These are phyloP conservation scores for Ictalurus punctatus DNA, from an alignment of 2,113 vertebrate species.

Conservation along the genomic window DNA sequence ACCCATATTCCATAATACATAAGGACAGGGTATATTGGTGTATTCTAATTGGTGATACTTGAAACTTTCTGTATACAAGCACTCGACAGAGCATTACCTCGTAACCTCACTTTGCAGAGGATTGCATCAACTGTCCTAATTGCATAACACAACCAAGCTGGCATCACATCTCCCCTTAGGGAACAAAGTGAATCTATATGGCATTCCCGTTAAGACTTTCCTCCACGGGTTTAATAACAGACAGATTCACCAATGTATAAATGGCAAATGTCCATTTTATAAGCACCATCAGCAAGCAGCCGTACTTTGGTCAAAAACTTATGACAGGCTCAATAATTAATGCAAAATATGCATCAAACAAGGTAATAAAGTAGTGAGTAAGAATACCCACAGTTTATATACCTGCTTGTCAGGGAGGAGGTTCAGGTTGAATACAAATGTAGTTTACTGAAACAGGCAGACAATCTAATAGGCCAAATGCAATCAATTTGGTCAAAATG, in stretches of 20 bases:
- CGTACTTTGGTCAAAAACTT: neutral
- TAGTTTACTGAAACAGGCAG: neutral
- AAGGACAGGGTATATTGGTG: neutral
- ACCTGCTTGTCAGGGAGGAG: neutral
- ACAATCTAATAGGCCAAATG: neutral
- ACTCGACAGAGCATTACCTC: neutral
- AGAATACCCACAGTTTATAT: neutral
- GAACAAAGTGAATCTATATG: too few species aligned
- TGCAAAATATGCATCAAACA: neutral
- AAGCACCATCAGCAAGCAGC: neutral
- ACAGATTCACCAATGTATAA: neutral
- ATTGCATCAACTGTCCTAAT: constrained; percentile 26
- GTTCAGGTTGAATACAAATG: neutral
- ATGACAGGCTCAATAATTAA: neutral
- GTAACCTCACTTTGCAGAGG: neutral
- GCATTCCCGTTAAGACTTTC: neutral
- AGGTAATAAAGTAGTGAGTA: neutral
- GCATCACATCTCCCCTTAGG: neutral
- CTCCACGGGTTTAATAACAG: neutral
- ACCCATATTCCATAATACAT: neutral
- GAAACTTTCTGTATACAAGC: neutral
- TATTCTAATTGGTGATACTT: neutral
- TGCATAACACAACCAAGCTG: neutral
- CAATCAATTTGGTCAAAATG: neutral
- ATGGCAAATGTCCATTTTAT: neutral